Evolutionary conservation across 2,113 vertebrate genomes (phyloP).

Genomic region (Lasiurus borealis): DNA sequence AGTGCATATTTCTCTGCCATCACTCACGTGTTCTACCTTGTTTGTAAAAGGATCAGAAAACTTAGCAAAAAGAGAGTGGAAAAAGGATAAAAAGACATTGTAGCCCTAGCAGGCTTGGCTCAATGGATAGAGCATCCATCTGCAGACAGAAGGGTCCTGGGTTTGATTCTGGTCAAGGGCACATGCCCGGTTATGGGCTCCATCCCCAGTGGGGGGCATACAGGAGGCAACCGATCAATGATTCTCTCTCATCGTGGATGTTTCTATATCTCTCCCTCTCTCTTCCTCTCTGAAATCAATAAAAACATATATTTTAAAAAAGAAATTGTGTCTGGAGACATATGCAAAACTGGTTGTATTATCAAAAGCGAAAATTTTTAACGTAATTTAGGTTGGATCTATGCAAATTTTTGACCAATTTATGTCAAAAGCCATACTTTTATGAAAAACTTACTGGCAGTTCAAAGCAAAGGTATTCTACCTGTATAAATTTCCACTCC

Average conservation of each 20-base stretch:
- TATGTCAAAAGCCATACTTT: background rate
- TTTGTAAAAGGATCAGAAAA: conserved; percentile 80
- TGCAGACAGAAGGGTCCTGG: no score
- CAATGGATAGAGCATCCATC: no score
- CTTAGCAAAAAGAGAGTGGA: conserved; percentile 57
- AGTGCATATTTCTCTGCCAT: conserved; percentile 79
- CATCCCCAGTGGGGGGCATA: no score
- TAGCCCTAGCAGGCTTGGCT: no score
- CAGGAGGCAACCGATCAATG: no score
- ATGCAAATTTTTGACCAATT: conserved; percentile 18
- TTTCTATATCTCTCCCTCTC: no score
- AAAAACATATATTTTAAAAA: no score
- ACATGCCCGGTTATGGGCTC: no score
- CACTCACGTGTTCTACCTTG: conserved; percentile 77
- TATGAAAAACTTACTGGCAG: background rate
- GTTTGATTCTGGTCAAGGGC: no score
- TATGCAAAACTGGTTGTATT: background rate
- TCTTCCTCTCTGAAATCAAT: no score
- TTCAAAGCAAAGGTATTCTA: background rate
- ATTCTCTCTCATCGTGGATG: no score
- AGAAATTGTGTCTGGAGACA: background rate
- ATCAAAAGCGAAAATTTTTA: background rate
- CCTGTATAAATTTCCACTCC: background rate
- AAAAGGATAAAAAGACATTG: conserved; percentile 58
- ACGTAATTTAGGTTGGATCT: background rate